Evolutionary conservation across 2,797 vertebrate species (phyloP).

Genomic region (Sparus aurata): DNA sequence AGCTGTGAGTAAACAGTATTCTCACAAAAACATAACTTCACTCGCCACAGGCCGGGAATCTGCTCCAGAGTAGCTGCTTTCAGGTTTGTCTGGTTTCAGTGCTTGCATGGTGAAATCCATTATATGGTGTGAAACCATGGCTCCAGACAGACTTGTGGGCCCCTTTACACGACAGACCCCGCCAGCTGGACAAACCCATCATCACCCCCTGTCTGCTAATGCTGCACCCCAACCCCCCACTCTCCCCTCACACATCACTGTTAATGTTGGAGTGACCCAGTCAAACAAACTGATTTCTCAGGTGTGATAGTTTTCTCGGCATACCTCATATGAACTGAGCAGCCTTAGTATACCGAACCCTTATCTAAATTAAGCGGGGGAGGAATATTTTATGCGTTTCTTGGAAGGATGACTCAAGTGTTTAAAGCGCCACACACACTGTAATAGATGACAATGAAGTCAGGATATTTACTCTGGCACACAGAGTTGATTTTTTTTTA

Average conservation of each 20-base stretch:
- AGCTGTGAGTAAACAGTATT: constrained; percentile 42
- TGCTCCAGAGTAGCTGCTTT: constrained; percentile 38
- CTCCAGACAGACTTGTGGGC: constrained; percentile 65
- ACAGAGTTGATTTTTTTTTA: constrained; percentile 2
- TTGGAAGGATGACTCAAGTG: constrained; percentile 68
- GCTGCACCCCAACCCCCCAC: constrained; percentile 35
- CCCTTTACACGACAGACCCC: constrained; percentile 62
- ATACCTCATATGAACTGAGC: constrained; percentile 40
- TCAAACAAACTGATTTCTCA: constrained; percentile 63
- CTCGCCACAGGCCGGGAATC: constrained; percentile 25
- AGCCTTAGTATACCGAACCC: constrained; percentile 36
- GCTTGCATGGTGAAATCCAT: constrained; percentile 49
- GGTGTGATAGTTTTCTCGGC: constrained; percentile 58
- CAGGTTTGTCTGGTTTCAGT: constrained; percentile 75
- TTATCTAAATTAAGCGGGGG: constrained; percentile 63
- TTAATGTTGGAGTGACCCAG: constrained; percentile 63
- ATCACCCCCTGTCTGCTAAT: constrained; percentile 50
- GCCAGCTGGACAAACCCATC: constrained; percentile 83
- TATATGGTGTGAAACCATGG: constrained; percentile 66
- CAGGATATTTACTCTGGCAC: constrained; percentile 30
- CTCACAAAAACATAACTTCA: constrained; percentile 31
- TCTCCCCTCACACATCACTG: constrained; percentile 58
- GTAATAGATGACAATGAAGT: constrained; percentile 22
- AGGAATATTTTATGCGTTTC: constrained; percentile 50
- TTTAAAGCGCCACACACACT: constrained; percentile 41